Conservation (phyloP, 2,888 invertebrate genomes). For the Aquatica leii region DNA sequence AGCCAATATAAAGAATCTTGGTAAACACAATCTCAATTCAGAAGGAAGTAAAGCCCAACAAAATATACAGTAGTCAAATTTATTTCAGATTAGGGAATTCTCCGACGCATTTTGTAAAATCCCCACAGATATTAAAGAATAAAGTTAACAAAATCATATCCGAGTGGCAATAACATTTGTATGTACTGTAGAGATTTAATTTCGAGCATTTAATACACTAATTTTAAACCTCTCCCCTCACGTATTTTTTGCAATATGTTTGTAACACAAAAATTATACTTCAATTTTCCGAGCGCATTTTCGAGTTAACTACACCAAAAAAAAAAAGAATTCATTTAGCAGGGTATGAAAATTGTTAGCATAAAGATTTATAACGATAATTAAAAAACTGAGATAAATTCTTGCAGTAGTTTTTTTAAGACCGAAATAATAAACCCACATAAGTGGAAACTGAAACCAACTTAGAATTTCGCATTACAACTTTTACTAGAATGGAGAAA, state of each 20-base stretch:
- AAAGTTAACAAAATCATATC: slow-evolving; percentile 27
- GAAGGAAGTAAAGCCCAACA: slow-evolving; percentile 12
- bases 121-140: slow-evolving; percentile 49
- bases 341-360: slow-evolving; percentile 10
- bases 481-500: slow-evolving; percentile 25
- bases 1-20: slow-evolving; percentile 13
- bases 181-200: slow-evolving; percentile 22
- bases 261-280: slow-evolving; percentile 20
- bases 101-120: slow-evolving; percentile 44
- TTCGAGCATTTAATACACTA: slow-evolving; percentile 24
- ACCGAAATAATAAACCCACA: slow-evolving; percentile 17
- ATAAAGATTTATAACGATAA: slow-evolving; percentile 11
- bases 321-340: not conserved
- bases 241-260: slow-evolving; percentile 18
- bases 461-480: slow-evolving; percentile 11
- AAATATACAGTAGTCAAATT: slow-evolving; percentile 49
- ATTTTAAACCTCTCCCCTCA: slow-evolving; percentile 5
- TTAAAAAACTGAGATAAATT: slow-evolving; percentile 4
- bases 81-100: slow-evolving; percentile 51
- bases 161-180: slow-evolving; percentile 16
- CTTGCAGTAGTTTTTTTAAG: not conserved
- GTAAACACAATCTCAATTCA: slow-evolving; percentile 34
- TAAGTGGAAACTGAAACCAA: slow-evolving; percentile 15
- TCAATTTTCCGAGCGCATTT: slow-evolving; percentile 12
- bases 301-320: slow-evolving; percentile 1